Base-by-base conservation (phyloP, 2,888 invertebrate species). In the Idaea straminata region DNA sequence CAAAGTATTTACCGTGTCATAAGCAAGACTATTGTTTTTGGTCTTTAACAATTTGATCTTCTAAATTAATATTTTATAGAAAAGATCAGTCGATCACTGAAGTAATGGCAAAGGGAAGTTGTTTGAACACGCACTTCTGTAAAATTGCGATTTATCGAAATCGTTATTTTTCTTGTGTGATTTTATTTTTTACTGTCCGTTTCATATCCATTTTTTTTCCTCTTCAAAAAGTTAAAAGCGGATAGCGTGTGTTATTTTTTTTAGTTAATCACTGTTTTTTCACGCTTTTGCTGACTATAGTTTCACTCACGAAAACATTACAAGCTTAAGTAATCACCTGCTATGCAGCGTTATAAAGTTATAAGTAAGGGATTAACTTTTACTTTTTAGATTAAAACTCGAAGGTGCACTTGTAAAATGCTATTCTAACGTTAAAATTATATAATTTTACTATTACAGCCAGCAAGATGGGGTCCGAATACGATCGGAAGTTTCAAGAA, bases 401-500 rank as follows among this genome's bases (percentile, higher is more conserved):
- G 1, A 36, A 35, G n/a, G 1, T 4, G 4, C 15, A 5, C 35
- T 35, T 60, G 15, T 62, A 7, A 60, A 34, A 16, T 38, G 13
- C 36, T 10, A 34, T 10, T 35, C 35, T 7, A 25, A 25, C 25
- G 25, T 35, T 25, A 34, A 16, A 5, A 35, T 67, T 13, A 62
- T 59, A 25, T 35, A 0, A 15, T 57, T 57, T 59, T 64, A 69
- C 70, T 58, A 62, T 78, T 86, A 74, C 80, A 91, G 91, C 66
- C 64, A 61, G 35, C 82, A 86, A 84, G 67, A 92, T 92, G 92
- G 87, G 86, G 70, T 72, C 72, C 69, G 92, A 93, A 62, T 95
- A 95, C 88, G 93, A 94, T 69, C 85, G 81, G 69, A 95, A 95
- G 86, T 93, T 95, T 81, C 91, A 93, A 74, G 94, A 95, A 80